A percentile compares a stretch with the other conserved stretches of the same genome.
These are phyloP conservation scores for Xenotilapia flavipinnis DNA, from an alignment of 2,113 vertebrate species.

Conservation along the genomic window DNA sequence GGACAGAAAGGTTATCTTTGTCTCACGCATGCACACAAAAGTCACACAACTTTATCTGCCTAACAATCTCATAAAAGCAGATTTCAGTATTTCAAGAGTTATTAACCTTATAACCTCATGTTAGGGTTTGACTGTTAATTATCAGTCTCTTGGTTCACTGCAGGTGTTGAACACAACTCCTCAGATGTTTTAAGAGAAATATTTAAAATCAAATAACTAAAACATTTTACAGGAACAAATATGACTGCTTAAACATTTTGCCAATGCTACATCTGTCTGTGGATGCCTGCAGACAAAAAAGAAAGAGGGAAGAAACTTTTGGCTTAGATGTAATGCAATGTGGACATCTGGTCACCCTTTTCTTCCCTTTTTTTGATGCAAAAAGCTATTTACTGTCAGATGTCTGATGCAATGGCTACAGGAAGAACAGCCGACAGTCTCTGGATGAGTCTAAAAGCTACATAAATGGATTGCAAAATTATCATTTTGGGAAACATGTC, in stretches of 20 bases:
- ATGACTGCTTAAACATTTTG: neutral
- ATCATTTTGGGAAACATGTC: neutral
- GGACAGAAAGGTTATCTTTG: neutral
- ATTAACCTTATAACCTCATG: neutral
- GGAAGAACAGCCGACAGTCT: neutral
- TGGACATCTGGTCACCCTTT: neutral
- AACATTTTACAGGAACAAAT: neutral
- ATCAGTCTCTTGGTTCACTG: neutral
- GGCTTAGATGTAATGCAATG: neutral
- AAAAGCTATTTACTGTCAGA: neutral
- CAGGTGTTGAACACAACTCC: neutral
- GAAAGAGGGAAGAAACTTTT: conserved; percentile 12
- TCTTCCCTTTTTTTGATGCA: neutral
- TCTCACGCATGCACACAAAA: neutral
- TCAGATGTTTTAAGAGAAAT: neutral
- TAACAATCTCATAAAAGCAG: neutral
- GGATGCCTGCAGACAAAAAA: neutral
- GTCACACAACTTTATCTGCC: neutral
- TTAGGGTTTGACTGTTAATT: neutral
- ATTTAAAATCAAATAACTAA: neutral
- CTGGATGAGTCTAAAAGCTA: neutral
- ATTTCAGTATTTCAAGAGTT: neutral
- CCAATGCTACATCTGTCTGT: conserved; percentile 1
- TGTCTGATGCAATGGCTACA: neutral
- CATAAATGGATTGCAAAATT: neutral